Percentiles rank a stretch among this genome's conserved stretches.
Conservation (phyloP, 2,888 invertebrate genomes). For the Tuberolachnus salignus region DNA sequence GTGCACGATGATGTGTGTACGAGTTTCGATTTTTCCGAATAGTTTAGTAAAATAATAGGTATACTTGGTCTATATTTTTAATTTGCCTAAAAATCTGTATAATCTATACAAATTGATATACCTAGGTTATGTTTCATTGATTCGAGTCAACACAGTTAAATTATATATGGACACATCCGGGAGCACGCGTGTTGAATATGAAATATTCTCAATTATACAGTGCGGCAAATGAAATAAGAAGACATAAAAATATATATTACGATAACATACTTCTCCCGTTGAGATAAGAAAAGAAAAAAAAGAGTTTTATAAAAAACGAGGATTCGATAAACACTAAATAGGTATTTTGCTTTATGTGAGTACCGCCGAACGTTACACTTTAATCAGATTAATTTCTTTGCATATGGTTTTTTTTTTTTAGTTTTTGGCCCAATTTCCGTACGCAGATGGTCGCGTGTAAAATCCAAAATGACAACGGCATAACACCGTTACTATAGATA, state of each 20-base stretch:
- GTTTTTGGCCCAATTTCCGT: constrained; percentile 15
- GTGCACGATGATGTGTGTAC: too few relatives aligned
- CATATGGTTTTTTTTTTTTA: neutral
- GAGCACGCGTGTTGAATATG: too few relatives aligned
- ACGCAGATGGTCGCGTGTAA: neutral
- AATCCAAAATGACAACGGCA: constrained; percentile 20
- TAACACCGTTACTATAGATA: neutral
- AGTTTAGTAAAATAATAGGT: neutral
- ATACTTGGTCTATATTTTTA: neutral
- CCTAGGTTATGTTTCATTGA: neutral
- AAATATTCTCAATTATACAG: too few relatives aligned
- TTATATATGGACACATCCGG: too few relatives aligned
- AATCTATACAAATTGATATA: neutral
- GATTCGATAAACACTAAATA: too few relatives aligned
- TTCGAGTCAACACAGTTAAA: neutral
- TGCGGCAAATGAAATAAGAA: too few relatives aligned
- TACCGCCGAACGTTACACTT: neutral
- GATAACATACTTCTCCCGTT: too few relatives aligned
- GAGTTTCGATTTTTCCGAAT: too few relatives aligned
- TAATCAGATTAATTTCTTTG: constrained; percentile 1
- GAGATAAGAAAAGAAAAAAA: neutral
- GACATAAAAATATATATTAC: neutral
- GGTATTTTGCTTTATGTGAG: neutral
- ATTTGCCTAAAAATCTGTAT: neutral
- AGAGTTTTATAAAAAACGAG: too few relatives aligned